Evolutionary conservation across 2,113 vertebrate species (phyloP), one percentile per base, ranked within the genome.

Genomic region (Neoarius graeffei): DNA sequence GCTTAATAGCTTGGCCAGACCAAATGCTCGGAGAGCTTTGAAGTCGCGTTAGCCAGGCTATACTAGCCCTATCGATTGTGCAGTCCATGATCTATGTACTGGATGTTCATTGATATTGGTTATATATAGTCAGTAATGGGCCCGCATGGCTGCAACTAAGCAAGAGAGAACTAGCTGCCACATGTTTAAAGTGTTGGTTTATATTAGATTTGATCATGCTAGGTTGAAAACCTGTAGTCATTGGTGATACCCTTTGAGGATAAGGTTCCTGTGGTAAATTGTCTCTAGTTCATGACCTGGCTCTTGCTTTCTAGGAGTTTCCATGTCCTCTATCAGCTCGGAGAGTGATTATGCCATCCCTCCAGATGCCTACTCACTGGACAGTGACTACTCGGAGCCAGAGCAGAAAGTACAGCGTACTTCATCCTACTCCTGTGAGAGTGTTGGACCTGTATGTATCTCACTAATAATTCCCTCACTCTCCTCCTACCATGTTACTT

Each of bases 331-430:
- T 1, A 89, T 98, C 89, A 97, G 97, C 93, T 98, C 97, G 0
- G 97, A 98, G 91, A 96, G 97, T 82, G 97, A 98, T 91, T 98
- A 98, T 69, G 97, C 97, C 88, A 96, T 98, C 77, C 97, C 97
- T 54, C 97, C 97, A 4, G 97, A 98, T 59, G 97, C 97, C 85
- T 97, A 91, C 88, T 97, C 96, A 57, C 90, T 97, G 93, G 96
- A 97, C 94, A 96, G 96, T 27, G 96, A 98, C 92, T 96, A 96
- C 93, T 97, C 96, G 5, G 97, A 97, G 89, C 97, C 97, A 1
- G 97, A 98, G 30, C 97, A 97, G 71, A 98, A 98, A 92, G 95
- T 98, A 19, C 96, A 97, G 89, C 90, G 97, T 25, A 98, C 97
- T 23, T 97, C 97, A n/a, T 96, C 97, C 20, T 97, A 96, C 93